Conservation (phyloP, 2,888 invertebrate species). For the Corythucha ciliata region DNA sequence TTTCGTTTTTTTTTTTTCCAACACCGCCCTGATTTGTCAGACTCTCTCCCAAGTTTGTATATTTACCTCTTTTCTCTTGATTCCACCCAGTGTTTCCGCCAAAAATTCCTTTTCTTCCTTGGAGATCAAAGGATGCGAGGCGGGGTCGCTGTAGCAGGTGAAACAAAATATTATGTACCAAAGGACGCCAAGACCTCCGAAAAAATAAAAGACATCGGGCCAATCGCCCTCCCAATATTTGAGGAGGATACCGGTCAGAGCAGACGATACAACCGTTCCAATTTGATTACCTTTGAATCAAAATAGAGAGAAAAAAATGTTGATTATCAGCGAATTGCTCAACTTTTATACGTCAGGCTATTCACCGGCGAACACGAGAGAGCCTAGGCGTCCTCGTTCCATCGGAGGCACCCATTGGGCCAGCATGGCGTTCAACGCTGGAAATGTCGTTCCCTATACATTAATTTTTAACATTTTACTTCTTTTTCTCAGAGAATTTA, state of each 20-base stretch:
- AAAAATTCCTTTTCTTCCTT: slow-evolving; percentile 60
- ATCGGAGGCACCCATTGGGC: slow-evolving; percentile 52
- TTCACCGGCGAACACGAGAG: slow-evolving; percentile 51
- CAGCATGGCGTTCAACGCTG: slow-evolving; percentile 51
- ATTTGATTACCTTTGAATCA: slow-evolving; percentile 42
- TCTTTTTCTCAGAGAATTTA: no score
- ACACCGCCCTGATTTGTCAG: background rate
- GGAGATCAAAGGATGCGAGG: slow-evolving; percentile 62
- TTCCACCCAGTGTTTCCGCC: slow-evolving; percentile 51
- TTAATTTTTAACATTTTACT: no score
- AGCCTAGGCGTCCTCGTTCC: slow-evolving; percentile 50
- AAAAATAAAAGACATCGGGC: slow-evolving; percentile 51
- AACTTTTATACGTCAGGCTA: background rate
- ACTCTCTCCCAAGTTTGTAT: slow-evolving; percentile 43
- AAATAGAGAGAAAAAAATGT: background rate
- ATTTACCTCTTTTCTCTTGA: slow-evolving; percentile 36
- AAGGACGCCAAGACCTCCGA: slow-evolving; percentile 47
- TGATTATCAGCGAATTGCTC: background rate
- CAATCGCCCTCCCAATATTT: slow-evolving; percentile 46
- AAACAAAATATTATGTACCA: slow-evolving; percentile 47
- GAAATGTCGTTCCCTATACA: slow-evolving; percentile 49
- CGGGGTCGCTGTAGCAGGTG: slow-evolving; percentile 47
- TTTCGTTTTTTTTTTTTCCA: background rate
- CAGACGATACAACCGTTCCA: slow-evolving; percentile 48
- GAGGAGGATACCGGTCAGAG: slow-evolving; percentile 45